Evolutionary conservation across 2,113 vertebrate genomes (phyloP).

Genomic region (Ahaetulla prasina): DNA sequence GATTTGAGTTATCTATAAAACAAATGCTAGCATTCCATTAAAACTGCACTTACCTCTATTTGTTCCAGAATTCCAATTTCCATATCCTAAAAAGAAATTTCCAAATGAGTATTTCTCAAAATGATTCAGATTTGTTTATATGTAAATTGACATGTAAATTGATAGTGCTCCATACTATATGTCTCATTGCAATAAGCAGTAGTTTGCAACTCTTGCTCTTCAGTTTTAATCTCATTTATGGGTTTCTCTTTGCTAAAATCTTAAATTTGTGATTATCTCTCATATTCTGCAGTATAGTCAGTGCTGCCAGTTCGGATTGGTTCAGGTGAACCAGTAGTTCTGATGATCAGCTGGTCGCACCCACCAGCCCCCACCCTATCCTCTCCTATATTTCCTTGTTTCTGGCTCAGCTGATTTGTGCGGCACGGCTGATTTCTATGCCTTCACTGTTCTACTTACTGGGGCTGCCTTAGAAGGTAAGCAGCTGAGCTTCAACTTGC

Average conservation of each 20-base stretch:
- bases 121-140: neutral
- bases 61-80: slow-evolving; percentile 71
- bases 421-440: no score
- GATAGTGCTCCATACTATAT: neutral
- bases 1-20: neutral
- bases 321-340: no score
- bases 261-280: neutral
- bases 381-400: no score
- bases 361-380: no score
- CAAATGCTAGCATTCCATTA: neutral
- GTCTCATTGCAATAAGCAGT: neutral
- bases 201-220: neutral
- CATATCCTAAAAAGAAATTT: slow-evolving; percentile 64
- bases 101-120: neutral
- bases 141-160: neutral
- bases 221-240: neutral
- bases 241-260: neutral
- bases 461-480: no score
- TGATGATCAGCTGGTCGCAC: no score
- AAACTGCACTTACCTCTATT: slow-evolving; percentile 66
- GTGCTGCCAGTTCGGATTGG: no score
- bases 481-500: no score
- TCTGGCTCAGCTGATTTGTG: no score
- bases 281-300: neutral
- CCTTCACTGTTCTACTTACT: no score